Evolutionary conservation across 2,888 invertebrate genomes (phyloP).

Genomic region (Coelopa pilipes): DNA sequence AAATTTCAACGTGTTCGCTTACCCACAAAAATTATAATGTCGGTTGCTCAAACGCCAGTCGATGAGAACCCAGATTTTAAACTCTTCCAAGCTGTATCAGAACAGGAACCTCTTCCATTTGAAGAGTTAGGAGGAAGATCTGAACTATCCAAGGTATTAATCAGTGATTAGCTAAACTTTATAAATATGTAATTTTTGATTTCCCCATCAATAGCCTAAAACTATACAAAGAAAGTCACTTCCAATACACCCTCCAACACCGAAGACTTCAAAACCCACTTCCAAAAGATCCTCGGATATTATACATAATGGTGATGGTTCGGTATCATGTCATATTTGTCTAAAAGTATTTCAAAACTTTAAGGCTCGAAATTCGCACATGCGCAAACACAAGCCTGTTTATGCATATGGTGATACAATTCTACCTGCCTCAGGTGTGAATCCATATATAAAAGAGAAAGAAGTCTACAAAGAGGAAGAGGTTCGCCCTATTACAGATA

Average conservation of each 20-base stretch:
- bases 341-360: constrained; percentile 52
- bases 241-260: background rate
- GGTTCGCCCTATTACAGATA: background rate
- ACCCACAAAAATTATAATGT: constrained; percentile 28
- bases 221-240: background rate
- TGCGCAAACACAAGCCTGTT: constrained; percentile 54
- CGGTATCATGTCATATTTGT: constrained; percentile 53
- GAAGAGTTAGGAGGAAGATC: constrained; percentile 28
- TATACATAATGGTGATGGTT: constrained; percentile 39
- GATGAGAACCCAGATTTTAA: constrained; percentile 28
- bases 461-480: constrained; percentile 17
- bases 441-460: constrained; percentile 17
- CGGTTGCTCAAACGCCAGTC: constrained; percentile 17
- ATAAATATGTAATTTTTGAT: background rate
- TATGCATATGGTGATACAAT: constrained; percentile 35
- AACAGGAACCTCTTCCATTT: constrained; percentile 37
- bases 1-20: constrained; percentile 39
- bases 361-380: constrained; percentile 57
- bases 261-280: background rate
- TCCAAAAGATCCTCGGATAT: background rate
- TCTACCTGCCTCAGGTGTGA: constrained; percentile 22
- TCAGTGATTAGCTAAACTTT: background rate
- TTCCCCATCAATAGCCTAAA: background rate
- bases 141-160: constrained; percentile 25
- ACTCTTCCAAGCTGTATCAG: constrained; percentile 31